Evolutionary conservation across 2,797 vertebrate genomes (phyloP).

Genomic region (Octomys mimax): DNA sequence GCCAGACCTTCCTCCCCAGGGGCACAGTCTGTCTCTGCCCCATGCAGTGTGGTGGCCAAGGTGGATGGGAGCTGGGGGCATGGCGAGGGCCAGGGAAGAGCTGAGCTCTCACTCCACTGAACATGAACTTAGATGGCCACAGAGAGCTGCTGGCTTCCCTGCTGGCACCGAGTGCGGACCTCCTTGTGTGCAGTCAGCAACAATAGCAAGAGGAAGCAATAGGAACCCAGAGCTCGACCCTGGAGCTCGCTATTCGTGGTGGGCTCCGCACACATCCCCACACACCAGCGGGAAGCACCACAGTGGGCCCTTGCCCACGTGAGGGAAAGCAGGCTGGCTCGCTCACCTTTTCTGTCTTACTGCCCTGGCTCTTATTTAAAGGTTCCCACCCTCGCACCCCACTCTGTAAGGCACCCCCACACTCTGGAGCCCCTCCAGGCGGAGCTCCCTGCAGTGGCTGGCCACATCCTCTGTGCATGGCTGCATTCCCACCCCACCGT

Average conservation of each 20-base stretch:
- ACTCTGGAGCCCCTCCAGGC: neutral
- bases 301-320: accelerated
- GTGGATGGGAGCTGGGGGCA: neutral
- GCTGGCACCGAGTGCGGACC: neutral
- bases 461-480: accelerated
- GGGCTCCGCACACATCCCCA: neutral
- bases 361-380: too few species aligned
- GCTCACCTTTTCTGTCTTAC: accelerated
- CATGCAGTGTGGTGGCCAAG: accelerated
- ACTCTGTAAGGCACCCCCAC: accelerated
- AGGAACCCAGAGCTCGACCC: accelerated
- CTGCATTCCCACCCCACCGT: neutral
- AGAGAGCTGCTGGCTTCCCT: neutral
- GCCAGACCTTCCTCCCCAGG: accelerated
- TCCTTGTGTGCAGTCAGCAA: neutral
- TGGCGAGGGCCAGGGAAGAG: neutral
- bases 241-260: too few species aligned
- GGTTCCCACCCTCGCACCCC: neutral
- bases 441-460: too few species aligned
- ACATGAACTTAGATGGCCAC: neutral
- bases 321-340: neutral
- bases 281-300: accelerated
- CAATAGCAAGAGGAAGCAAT: neutral
- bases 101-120: neutral
- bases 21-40: accelerated